Conservation (phyloP, 2,113 vertebrate species). For the Cynopterus brachyotis region DNA sequence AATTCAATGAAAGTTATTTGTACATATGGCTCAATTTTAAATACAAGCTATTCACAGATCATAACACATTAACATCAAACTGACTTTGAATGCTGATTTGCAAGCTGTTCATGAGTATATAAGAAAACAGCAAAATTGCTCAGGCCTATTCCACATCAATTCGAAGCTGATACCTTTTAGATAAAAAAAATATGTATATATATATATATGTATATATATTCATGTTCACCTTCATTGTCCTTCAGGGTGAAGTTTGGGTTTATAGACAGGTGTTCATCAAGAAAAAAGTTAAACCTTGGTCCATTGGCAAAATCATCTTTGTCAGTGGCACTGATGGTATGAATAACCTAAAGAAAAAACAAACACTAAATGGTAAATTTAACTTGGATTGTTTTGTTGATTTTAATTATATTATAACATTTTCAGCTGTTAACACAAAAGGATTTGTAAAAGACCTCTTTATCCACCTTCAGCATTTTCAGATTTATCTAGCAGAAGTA, state of each 20-base stretch:
- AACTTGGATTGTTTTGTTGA: background rate
- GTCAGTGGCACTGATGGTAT: slow-evolving; percentile 95
- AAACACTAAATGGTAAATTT: slow-evolving; percentile 59
- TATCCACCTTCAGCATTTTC: slow-evolving; percentile 12
- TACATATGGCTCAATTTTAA: slow-evolving; percentile 74
- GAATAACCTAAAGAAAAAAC: slow-evolving; percentile 91
- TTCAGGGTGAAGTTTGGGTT: slow-evolving; percentile 98
- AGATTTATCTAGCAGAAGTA: slow-evolving; percentile 44
- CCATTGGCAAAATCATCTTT: slow-evolving; percentile 97
- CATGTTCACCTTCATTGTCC: slow-evolving; percentile 95
- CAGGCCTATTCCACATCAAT: background rate
- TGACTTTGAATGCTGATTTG: slow-evolving; percentile 50
- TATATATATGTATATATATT: background rate
- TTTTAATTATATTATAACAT: slow-evolving; percentile 44
- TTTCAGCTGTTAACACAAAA: background rate
- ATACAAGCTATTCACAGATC: slow-evolving; percentile 67
- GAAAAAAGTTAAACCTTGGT: slow-evolving; percentile 92
- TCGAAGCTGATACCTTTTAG: background rate
- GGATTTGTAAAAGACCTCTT: background rate
- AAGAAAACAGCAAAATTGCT: slow-evolving; percentile 30
- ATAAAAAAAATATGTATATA: background rate
- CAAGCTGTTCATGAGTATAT: slow-evolving; percentile 37
- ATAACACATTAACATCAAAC: slow-evolving; percentile 53
- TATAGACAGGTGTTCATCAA: slow-evolving; percentile 87
- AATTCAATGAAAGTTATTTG: slow-evolving; percentile 66